Base-by-base conservation (phyloP, 2,888 invertebrate genomes). In the Eupithecia exiguata region DNA sequence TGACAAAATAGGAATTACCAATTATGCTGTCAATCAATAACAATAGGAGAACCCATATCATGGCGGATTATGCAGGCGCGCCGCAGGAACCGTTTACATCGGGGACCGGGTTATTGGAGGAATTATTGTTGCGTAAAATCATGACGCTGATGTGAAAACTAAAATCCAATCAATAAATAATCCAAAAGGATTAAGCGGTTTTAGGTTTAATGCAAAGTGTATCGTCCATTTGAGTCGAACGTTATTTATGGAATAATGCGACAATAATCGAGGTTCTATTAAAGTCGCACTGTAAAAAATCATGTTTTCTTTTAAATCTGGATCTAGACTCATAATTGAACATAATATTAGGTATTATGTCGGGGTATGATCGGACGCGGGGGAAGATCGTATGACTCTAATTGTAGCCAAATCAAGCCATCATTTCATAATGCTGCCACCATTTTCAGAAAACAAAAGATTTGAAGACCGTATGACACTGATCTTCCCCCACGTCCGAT, bases 21-120 rank as follows among this genome's bases (percentile, higher is more conserved):
- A 66, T 66, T 40, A 66, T 43, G 16, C 40, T 43, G 66, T 66
- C 66, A 66, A 21, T 40, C 21, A 14, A 40, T 49, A 63, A 74
- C 74, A 74, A 74, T 62, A 67, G 62, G 12, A 10, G 53, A n/a
- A 63, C 69, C 74, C 69, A 75, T 67, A 75, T 72, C 69, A 69
- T 69, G 49, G 65, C 46, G 66, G 69, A 75, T 75, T 75, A 75
- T 69, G 74, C 71, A 69, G 71, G 74, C 69, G 46, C 68, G 35
- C 46, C 53, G 65, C 43, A 61, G 66, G 43, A 71, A 67, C 9
- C 71, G 69, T 46, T 67, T 58, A 66, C 58, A 43, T 43, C 53
- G 25, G 46, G 65, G 46, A 4, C 58, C 58, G 58, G 58, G 49
- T 66, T 71, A 62, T 66, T 72, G 25, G 61, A 46, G 12, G 36